Conservation (phyloP, 2,888 invertebrate genomes). For the Chironomus tentans region DNA sequence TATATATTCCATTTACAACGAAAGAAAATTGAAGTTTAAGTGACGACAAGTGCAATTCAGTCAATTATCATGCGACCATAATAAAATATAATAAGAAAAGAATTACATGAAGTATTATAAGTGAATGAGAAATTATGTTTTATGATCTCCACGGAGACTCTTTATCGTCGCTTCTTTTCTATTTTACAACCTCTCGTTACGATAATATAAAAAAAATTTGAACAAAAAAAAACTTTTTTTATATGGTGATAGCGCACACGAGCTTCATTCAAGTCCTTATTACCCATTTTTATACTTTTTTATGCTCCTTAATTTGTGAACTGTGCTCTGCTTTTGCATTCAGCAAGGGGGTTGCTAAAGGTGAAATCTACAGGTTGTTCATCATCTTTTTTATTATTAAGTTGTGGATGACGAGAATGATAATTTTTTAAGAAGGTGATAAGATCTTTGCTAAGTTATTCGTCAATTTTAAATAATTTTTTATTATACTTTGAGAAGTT, state of each 20-base stretch:
- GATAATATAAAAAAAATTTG: neutral
- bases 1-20: neutral
- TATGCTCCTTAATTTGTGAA: neutral
- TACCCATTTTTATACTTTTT: neutral
- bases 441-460: no score
- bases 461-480: no score
- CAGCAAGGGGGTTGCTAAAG: neutral
- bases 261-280: neutral
- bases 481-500: no score
- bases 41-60: constrained; percentile 22
- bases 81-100: neutral
- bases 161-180: neutral
- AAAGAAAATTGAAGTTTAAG: constrained; percentile 9
- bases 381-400: neutral
- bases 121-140: constrained; percentile 9
- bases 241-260: neutral
- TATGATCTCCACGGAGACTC: constrained; percentile 9
- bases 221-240: neutral
- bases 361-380: constrained; percentile 14
- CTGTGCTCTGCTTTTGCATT: neutral
- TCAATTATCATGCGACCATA: constrained; percentile 12
- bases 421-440: no score
- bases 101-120: neutral
- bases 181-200: neutral
- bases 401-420: no score